Evolutionary conservation across 2,113 vertebrate species (phyloP), one percentile per base, ranked within the genome.

Genomic region (Leptodactylus fuscus): DNA sequence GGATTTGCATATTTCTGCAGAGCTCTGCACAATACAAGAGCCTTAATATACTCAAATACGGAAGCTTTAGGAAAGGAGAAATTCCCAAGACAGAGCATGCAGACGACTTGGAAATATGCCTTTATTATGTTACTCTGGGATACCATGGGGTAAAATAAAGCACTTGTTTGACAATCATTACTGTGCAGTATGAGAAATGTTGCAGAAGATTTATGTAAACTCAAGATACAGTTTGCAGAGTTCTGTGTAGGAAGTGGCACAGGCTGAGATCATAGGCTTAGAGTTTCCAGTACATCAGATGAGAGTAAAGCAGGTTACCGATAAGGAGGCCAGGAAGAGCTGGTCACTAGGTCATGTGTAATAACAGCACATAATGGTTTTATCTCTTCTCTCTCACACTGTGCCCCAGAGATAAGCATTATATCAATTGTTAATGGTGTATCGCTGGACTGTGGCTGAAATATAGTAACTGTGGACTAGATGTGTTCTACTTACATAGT

Each of bases 1-100:
- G 46, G 29, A 3, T 71, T 53, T 82, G 13, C 67, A 51, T 71
- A 55, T 67, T 73, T 82, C 46, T 73, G 65, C 67, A n/a, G n/a
- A n/a, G n/a, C 49, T 24, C 53, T 20, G 18, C 32, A 55, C 32
- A n/a, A 7, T 36, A 58, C 12, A 79, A 12, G 34, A 41, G 22
- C 32, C 24, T 9, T n/a, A n/a, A 20, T 55, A 55, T 55, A 27
- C 20, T 55, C 46, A 34, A 11, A 79, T 36, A 27, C 29, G 53
- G 32, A 22, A 79, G 32, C 34, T 69, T 36, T 36, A 38, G 65
- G 34, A 79, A 55, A 58, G 6, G n/a, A 6, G 10, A 36, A 38
- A 58, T 78, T 8, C 51, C 51, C 49, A 22, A 34, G 44, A 20
- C 15, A 9, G 15, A 29, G 53, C 18, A 34, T 73, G 34, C 51